These are phyloP conservation scores for Calycopis cecrops DNA, from an alignment of 1,140 invertebrate species.

Conservation along the genomic window DNA sequence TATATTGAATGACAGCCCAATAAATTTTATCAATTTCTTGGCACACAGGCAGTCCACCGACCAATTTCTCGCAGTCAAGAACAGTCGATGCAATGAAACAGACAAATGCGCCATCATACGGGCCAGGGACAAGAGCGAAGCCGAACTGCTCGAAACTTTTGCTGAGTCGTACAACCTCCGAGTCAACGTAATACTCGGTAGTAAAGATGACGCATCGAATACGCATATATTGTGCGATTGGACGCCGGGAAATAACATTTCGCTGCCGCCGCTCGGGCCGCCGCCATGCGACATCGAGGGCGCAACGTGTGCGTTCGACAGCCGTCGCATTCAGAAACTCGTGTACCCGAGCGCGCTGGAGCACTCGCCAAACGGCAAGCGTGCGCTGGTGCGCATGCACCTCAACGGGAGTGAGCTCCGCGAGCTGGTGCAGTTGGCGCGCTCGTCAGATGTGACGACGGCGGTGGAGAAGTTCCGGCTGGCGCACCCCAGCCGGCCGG, in stretches of 20 bases:
- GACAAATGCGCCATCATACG: slow-evolving; percentile 37
- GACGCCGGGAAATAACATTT: slow-evolving; percentile 23
- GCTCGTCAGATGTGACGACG: slow-evolving; percentile 8
- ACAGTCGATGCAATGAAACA: slow-evolving; percentile 29
- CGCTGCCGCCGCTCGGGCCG: slow-evolving; percentile 22
- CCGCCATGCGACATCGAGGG: slow-evolving; percentile 34
- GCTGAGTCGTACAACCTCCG: slow-evolving; percentile 18
- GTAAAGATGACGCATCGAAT: slow-evolving; percentile 10
- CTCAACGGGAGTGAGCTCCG: slow-evolving; percentile 22
- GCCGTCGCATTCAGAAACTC: slow-evolving; percentile 39
- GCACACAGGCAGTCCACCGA: not conserved
- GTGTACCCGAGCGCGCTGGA: slow-evolving; percentile 34
- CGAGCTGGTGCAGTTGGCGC: slow-evolving; percentile 25
- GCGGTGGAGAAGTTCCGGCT: slow-evolving; percentile 27
- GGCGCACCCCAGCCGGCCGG: slow-evolving; percentile 24
- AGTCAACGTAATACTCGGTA: slow-evolving; percentile 26
- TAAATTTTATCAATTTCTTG: no score
- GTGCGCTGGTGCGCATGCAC: slow-evolving; percentile 26
- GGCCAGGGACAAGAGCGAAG: slow-evolving; percentile 34
- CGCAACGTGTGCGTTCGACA: slow-evolving; percentile 41
- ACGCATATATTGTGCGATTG: slow-evolving; percentile 34
- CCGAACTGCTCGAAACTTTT: slow-evolving; percentile 21
- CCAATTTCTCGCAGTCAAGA: slow-evolving; percentile 15
- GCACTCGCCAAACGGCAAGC: slow-evolving; percentile 29
- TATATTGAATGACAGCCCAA: no score